Evolutionary conservation across 2,797 vertebrate species (phyloP), one percentile per base, ranked within the genome.

Genomic region (Girardinus metallicus): DNA sequence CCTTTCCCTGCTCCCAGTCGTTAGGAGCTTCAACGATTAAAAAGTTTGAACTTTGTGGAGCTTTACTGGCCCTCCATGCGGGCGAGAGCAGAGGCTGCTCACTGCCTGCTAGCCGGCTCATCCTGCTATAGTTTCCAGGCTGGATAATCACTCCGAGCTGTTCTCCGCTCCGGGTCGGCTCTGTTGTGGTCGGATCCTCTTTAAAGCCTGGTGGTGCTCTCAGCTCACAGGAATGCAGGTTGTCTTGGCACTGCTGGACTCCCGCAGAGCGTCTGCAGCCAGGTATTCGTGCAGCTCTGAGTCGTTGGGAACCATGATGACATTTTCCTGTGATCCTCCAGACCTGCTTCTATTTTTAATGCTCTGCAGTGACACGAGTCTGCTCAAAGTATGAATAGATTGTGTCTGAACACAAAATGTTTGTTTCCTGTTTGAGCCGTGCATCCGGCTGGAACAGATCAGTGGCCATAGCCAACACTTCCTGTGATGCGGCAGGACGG

Each of bases 401-500:
- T 81, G 86, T 74, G 84, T 87, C 66, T 57, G 89, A 84, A 86
- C 77, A 73, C 84, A 74, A 57, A 83, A 71, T 47, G 51, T 64
- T 44, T 81, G 83, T 88, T 89, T 78, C 76, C 34, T 83, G 75
- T 7, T 10, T 87, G 86, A 16, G 91, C 88, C 80, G 75, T 79
- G 57, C 31, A 60, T 11, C 29, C 0, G 2, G 31, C 46, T 23
- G 47, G n/a, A 21, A 23, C 13, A 5, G 29, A 10, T 47, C 15
- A 7, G 31, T 23, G 49, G 49, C 7, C 18, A 21, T 2, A 21
- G 23, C 74, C 78, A 31, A 79, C 41, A 43, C 60, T 51, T 74
- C 23, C 49, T 89, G 89, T 87, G 87, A 87, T 86, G 91, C 87
- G 91, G 93, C 78, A 74, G 76, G 77, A 89, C 90, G 89, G 90